Base-by-base conservation (phyloP, 1,140 invertebrate genomes). In the Philotrypesis tridentata region DNA sequence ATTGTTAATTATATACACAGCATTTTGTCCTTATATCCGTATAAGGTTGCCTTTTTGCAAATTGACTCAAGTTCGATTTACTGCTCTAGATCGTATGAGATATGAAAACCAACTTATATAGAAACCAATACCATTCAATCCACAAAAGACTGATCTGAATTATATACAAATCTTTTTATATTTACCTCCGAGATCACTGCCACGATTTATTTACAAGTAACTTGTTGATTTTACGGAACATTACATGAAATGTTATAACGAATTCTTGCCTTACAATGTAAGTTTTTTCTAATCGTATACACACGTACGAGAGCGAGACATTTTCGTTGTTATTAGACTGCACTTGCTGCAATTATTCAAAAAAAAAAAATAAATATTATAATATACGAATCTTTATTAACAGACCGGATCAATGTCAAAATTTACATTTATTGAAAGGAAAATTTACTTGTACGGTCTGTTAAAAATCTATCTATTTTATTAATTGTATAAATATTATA, bases 391-490 rank as follows among this genome's bases (percentile, higher is more conserved):
- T 55, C 21, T n/a, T 17, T 14, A 55, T 55, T 55, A 55, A 40
- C 17, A 43, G 21, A 12, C 29, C 60, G 12, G 25, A 60, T 21
- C 7, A 33, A 70, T 11, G 27, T 55, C 17, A 29, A 65, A 73
- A 80, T 55, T 55, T 55, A 55, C 63, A 43, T 48, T 67, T 65
- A 80, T 12, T 73, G 67, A 29, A 74, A 80, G 25, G 9, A 17
- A 29, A 67, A 67, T 21, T 79, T 73, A 70, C 8, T 55, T 27
- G 60, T 61, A 31, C 37, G 67, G 27, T 60, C 48, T 73, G 81
- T 82, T 78, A 27, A 82, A 77, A 78, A 78, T 72, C 29, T 63
- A 60, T 70, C 37, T 76, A 82, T 82, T 82, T 60, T 83, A 79
- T 82, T 23, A 43, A 74, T 68, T 83, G 76, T 83, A 79, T 72